These are phyloP conservation scores for Mactra quadrangularis DNA, from an alignment of 1,140 invertebrate species.

Conservation along the genomic window DNA sequence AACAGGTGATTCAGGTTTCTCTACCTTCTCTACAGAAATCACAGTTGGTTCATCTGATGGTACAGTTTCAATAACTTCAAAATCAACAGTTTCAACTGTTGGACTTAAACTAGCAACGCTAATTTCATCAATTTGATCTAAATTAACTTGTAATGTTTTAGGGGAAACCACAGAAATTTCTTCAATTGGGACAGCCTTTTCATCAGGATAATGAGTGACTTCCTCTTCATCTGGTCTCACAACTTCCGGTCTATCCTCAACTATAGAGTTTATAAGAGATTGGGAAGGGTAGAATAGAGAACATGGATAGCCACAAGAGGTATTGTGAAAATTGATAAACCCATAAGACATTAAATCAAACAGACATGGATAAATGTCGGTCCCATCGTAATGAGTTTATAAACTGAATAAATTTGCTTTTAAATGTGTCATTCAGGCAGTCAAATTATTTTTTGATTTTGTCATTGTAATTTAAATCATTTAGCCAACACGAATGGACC, in stretches of 20 bases:
- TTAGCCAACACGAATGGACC: too few relatives aligned
- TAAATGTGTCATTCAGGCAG: too few relatives aligned
- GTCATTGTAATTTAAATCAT: too few relatives aligned
- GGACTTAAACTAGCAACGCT: conserved; percentile 49
- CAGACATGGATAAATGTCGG: too few relatives aligned
- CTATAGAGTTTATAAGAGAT: neutral
- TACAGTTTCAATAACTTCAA: conserved; percentile 25
- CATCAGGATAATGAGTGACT: conserved; percentile 45
- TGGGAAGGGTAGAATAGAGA: conserved; percentile 1
- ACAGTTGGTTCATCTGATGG: neutral
- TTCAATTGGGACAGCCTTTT: conserved; percentile 59
- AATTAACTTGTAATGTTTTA: conserved; percentile 12
- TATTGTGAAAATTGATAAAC: neutral
- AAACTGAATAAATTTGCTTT: too few relatives aligned
- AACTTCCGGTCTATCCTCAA: neutral
- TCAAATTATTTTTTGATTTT: too few relatives aligned
- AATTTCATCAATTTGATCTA: conserved; percentile 60
- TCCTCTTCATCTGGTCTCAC: conserved; percentile 32
- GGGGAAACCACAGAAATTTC: conserved; percentile 56
- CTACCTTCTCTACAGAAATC: neutral
- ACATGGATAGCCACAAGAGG: neutral
- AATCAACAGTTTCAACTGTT: conserved; percentile 40
- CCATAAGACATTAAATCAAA: neutral
- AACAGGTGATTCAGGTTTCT: neutral
- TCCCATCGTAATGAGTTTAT: too few relatives aligned